These are phyloP conservation scores for Plectropomus leopardus DNA, from an alignment of 2,113 vertebrate species.

Conservation along the genomic window DNA sequence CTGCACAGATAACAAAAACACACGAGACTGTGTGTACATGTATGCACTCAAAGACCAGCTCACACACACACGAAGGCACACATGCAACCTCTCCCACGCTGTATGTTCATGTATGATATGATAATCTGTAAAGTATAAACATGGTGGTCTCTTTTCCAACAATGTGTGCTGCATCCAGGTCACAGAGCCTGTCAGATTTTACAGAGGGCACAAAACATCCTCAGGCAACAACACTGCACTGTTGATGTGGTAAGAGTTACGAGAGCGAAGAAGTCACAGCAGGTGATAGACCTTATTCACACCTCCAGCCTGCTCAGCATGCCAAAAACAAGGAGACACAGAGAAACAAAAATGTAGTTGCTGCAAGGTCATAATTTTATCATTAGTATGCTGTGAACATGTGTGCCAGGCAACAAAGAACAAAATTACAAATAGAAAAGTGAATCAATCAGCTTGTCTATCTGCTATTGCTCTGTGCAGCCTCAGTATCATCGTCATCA, in stretches of 20 bases:
- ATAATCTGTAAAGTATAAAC: not conserved
- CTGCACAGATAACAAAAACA: slow-evolving; percentile 79
- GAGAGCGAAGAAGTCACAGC: not conserved
- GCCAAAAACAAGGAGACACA: not conserved
- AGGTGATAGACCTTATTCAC: slow-evolving; percentile 38
- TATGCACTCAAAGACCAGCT: not conserved
- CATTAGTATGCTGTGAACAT: not conserved
- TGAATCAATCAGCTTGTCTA: not conserved
- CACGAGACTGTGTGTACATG: not conserved
- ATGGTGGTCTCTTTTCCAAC: not conserved
- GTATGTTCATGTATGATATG: not conserved
- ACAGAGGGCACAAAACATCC: slow-evolving; percentile 18
- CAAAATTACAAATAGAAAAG: too few species aligned
- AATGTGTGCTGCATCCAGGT: not conserved
- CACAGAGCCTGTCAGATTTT: not conserved
- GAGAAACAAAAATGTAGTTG: not conserved
- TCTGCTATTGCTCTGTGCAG: not conserved
- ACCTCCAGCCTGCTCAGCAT: slow-evolving; percentile 4
- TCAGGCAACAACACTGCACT: slow-evolving; percentile 1
- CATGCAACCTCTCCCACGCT: not conserved
- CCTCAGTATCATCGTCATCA: not conserved
- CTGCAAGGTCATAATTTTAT: not conserved
- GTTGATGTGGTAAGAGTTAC: not conserved
- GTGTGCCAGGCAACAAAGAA: too few species aligned
- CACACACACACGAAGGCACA: not conserved